Conservation (phyloP, 2,888 invertebrate species). For the Alviniconcha strummeri region DNA sequence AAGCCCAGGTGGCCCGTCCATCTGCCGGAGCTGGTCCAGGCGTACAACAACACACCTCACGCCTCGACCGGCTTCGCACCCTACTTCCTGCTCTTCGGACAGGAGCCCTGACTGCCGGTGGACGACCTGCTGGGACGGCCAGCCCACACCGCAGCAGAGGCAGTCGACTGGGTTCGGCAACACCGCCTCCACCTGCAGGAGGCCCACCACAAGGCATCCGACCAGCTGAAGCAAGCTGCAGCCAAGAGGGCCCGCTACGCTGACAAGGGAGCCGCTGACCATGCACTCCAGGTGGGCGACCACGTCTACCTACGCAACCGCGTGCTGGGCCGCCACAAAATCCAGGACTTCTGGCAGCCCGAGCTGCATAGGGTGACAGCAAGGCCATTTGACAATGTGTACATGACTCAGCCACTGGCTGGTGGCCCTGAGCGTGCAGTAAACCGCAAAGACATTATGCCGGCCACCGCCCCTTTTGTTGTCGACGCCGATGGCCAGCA, state of each 20-base stretch:
- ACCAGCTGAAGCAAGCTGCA: not conserved
- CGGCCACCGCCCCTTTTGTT: too few relatives aligned
- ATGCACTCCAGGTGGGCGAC: not conserved
- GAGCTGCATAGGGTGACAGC: too few relatives aligned
- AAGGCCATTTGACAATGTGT: too few relatives aligned
- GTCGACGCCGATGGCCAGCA: too few relatives aligned
- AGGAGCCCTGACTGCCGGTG: constrained; percentile 35
- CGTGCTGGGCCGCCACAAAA: constrained; percentile 1
- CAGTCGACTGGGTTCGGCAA: constrained; percentile 20
- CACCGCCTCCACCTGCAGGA: constrained; percentile 10
- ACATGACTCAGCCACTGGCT: too few relatives aligned
- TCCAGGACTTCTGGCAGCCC: constrained; percentile 16
- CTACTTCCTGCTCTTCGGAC: too few relatives aligned
- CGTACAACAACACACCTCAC: too few relatives aligned
- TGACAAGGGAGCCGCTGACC: constrained; percentile 1
- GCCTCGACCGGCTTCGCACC: constrained; percentile 42
- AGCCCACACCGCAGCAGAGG: not conserved
- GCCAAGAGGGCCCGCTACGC: too few relatives aligned
- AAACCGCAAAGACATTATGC: too few relatives aligned
- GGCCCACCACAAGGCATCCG: not conserved
- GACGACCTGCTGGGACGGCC: constrained; percentile 28
- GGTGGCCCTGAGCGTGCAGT: too few relatives aligned
- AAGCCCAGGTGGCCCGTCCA: too few relatives aligned
- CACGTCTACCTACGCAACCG: not conserved
- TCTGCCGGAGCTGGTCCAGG: too few relatives aligned